Base-by-base conservation (phyloP, 2,113 vertebrate species). In the Mesocricetus auratus region DNA sequence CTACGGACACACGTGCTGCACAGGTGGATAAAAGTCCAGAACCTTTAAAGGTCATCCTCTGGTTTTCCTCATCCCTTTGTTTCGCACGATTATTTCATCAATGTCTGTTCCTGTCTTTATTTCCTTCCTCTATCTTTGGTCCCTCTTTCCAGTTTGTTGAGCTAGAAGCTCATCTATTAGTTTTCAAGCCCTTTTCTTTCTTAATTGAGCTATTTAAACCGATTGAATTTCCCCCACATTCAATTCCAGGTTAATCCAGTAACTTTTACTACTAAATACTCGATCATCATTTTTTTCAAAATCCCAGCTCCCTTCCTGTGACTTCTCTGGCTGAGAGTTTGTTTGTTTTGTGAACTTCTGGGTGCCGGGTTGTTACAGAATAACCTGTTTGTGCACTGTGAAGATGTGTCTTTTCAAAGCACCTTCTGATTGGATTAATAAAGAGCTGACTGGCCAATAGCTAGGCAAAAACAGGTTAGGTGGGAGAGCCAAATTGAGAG, bases 11-110 rank as follows among this genome's bases (percentile, higher is more conserved):
- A 22, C 9, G 7, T 11, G 10, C 5, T 26, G 21, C 56, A 4
- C 4, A 15, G 29, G 19, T 22, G 22, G 19, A 53, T 62, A 7
- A 60, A 24, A 1, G n/a, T 3, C 39, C 2, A 4, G 39, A 3
- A 11, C 17, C 19, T 36, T 19, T 13, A 12, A 8, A 60, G 56
- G 39, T 7, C 26, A 15, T 19, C n/a, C 15, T 33, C 56, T 5
- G 53, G 56, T 1, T 36, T 17, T 36, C 9, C 2, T 66, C 8
- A 21, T 64, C 60, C 82, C 42, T 73, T 75, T 8, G n/a, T 53
- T 56, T 26, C 19, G 50, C 33, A 33, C 75, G 5, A 17, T 16
- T 0, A 75, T 16, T 60, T 60, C 45, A 36, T 68, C 73, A 21
- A 1, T 77, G 53, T 45, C n/a, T 58, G 8, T 19, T 22, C 56